These are phyloP conservation scores for Heliconius hortense DNA, from an alignment of 2,888 invertebrate species.

Conservation along the genomic window DNA sequence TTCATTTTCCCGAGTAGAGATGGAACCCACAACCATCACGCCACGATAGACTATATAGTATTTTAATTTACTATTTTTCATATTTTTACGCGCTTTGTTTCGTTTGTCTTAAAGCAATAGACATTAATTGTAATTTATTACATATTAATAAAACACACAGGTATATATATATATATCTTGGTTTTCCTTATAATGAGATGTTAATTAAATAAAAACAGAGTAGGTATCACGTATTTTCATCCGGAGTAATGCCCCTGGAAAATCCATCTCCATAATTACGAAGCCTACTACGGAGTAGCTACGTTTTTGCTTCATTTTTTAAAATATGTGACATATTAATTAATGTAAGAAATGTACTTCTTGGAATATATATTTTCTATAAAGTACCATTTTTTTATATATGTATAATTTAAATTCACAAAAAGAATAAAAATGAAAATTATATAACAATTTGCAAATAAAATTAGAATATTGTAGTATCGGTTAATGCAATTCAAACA, in stretches of 20 bases:
- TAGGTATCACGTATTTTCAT: conserved; percentile 1
- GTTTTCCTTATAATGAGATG: conserved; percentile 24
- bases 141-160: conserved; percentile 1
- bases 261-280: conserved; percentile 24
- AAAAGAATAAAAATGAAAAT: not conserved
- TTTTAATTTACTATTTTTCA: not conserved
- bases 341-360: not conserved
- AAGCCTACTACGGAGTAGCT: not conserved
- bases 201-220: conserved; percentile 23
- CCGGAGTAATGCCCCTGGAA: conserved; percentile 11
- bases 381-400: not conserved
- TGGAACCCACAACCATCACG: not conserved
- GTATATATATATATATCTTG: not conserved
- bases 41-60: not conserved
- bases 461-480: not conserved
- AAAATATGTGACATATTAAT: conserved; percentile 2
- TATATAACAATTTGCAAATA: not conserved
- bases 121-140: not conserved
- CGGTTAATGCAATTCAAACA: not conserved
- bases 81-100: not conserved
- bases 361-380: not conserved
- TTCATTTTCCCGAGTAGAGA: not conserved
- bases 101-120: not conserved
- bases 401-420: not conserved
- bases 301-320: not conserved